A percentile compares a stretch with the other conserved stretches of the same genome.
Evolutionary conservation across 2,888 invertebrate genomes (phyloP).

Genomic region (Oasisia sp.): DNA sequence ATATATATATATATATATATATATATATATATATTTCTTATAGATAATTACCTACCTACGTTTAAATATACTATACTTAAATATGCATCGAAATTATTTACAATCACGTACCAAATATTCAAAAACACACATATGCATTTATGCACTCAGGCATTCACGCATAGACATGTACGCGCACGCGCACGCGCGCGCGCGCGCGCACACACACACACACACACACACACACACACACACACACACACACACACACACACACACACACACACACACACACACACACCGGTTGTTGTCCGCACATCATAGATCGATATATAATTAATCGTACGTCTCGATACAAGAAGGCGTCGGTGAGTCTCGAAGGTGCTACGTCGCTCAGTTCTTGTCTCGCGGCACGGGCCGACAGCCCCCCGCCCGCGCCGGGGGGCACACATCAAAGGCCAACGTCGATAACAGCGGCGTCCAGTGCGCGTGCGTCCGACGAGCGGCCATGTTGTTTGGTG

Average conservation of each 20-base stretch:
- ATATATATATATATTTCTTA: too few relatives aligned
- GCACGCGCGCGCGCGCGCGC: neutral
- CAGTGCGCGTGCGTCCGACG: constrained; percentile 1
- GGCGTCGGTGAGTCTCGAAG: neutral
- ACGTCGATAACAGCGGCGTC: neutral
- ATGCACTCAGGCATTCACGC: too few relatives aligned
- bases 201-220: neutral
- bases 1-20: too few relatives aligned
- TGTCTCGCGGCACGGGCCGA: neutral
- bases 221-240: neutral
- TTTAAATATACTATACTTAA: too few relatives aligned
- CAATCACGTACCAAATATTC: too few relatives aligned
- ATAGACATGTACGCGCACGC: too few relatives aligned
- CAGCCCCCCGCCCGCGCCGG: neutral
- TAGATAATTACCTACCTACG: too few relatives aligned
- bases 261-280: neutral
- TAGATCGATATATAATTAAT: neutral
- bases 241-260: too few relatives aligned
- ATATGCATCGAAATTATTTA: too few relatives aligned
- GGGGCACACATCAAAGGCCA: constrained; percentile 10
- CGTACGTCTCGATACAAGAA: neutral
- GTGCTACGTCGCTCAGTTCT: neutral
- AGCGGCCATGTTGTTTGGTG: constrained; percentile 6
- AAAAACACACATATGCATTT: too few relatives aligned
- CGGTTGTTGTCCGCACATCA: neutral